Evolutionary conservation across 2,888 invertebrate species (phyloP), one percentile per base, ranked within the genome.

Genomic region (Balanococcus diminutus): DNA sequence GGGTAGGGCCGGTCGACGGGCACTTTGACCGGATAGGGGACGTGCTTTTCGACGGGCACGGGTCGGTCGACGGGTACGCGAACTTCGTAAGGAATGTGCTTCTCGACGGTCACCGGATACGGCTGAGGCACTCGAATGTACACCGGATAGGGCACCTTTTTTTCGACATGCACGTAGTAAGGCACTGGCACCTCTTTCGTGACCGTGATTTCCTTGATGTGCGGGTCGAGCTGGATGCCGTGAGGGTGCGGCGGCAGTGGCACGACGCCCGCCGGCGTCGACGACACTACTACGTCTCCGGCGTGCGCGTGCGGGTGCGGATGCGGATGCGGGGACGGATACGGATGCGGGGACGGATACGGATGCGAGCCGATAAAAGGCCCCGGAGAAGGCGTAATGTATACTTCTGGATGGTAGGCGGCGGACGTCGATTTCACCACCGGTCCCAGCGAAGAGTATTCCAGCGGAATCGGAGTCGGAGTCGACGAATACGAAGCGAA

Each of bases 141-240:
- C 88, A 96, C 94, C 88, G 95, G 93, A 89, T 94, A 94, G 0
- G 95, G 93, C 0, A 95, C 92, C 87, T 95, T 92, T 87, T 89
- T 89, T 82, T 89, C 89, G 82, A 89, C 87, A 82, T 88, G 88
- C 42, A 96, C 93, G 3, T 95, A 94, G 87, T 94, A 94, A 0
- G 94, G 94, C 0, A 96, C 94, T 0, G 94, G 94, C 0, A 96
- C 92, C 86, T 93, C 93, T 84, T 95, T 92, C 86, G 94, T 93
- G 14, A 96, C 93, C 22, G 93, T 91, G 31, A 96, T 93, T 87
- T 95, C 95, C 89, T 94, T 95, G 86, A 93, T 91, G 88, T 94
- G 93, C 87, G 92, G 87, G 32, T 88, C 14, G 11, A 28, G 31
- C 82, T n/a, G 86, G 82, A 36, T 19, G 14, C n/a, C 51, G 31